Conservation (phyloP, 2,797 vertebrate species). For the Fratercula arctica region DNA sequence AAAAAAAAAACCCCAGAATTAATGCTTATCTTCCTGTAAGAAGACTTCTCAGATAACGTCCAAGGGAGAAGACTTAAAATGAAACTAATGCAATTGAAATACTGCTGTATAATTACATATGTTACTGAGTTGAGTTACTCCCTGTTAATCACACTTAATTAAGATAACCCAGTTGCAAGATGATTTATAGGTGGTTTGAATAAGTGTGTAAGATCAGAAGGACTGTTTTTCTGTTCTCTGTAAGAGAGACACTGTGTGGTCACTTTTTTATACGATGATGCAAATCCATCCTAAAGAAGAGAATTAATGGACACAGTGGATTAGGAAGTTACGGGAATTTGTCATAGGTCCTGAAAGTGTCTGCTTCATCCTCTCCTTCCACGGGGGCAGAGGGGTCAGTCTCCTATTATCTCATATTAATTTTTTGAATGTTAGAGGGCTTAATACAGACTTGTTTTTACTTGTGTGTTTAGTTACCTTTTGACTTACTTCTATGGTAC, state of each 20-base stretch:
- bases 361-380: neutral
- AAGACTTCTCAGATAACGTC: neutral
- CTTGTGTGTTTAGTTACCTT: neutral
- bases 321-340: neutral
- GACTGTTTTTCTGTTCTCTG: neutral
- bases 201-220: neutral
- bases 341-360: neutral
- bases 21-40: neutral
- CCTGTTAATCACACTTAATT: conserved; percentile 37
- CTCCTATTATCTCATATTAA: neutral
- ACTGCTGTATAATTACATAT: conserved; percentile 6
- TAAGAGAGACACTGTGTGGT: neutral
- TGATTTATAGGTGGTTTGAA: neutral
- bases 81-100: neutral
- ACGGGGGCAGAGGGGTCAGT: rapidly evolving
- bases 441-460: neutral
- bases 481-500: neutral
- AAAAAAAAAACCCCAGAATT: neutral
- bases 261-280: neutral
- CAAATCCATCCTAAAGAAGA: neutral
- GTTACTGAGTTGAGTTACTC: neutral
- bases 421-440: neutral
- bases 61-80: neutral
- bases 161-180: neutral
- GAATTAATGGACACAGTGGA: neutral